Evolutionary conservation across 2,113 vertebrate genomes (phyloP), one percentile per base, ranked within the genome.

Genomic region (Aegithalos caudatus): DNA sequence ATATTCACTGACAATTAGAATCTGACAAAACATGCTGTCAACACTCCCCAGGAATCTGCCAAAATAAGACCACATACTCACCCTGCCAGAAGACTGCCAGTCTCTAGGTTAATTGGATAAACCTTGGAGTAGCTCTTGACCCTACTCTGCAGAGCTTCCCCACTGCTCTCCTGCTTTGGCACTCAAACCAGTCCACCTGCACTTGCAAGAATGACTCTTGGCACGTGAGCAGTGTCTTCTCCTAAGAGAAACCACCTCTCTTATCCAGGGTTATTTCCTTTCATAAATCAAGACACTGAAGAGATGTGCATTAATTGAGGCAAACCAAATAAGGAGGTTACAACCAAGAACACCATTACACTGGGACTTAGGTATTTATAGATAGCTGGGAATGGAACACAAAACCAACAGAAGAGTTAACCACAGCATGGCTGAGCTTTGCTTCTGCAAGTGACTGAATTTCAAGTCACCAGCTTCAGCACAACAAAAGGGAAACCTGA

Each of bases 81-180:
- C 15, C 20, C 48, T 76, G 42, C 12, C 73, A 84, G 40, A 48
- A 80, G 20, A 56, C 10, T 37, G 37, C 7, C 44, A 28, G 17
- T 42, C 33, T 88, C 40, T 31, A 37, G 31, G 19, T 28, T 24
- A 35, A 14, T 5, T 0, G 18, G n/a, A 58, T 83, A 96, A 93
- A 45, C 4, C 40, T 56, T 5, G 28, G 16, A 69, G 66, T 7
- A 85, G 40, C 23, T 72, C 47, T 48, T 66, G 60, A 42, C 11
- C 21, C 19, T 73, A 14, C 31, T 22, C 14, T 29, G 57, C 0
- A 0, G 11, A 62, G 50, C n/a, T 65, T 69, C 23, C 12, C 20
- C 50, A 42, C 31, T 45, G 28, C 44, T 40, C 58, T 69, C 25
- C 14, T 21, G 14, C 67, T 94, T 23, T 47, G 33, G 18, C 42